Percentiles rank a stretch among this genome's conserved stretches.
These are phyloP conservation scores for Patella ulyssiponensis DNA, from an alignment of 2,888 invertebrate species.

Conservation along the genomic window DNA sequence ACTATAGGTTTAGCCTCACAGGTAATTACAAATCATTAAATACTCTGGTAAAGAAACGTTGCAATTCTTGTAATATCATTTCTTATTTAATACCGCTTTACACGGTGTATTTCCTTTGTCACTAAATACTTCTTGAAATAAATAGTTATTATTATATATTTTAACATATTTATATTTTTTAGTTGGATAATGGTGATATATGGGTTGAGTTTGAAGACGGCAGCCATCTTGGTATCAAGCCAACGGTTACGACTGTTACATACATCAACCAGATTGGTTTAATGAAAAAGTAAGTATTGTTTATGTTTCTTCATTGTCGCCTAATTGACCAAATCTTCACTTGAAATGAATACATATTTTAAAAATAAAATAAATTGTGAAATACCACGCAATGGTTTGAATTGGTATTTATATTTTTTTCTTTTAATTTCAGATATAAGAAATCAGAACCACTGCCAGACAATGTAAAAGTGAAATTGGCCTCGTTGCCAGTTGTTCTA, in stretches of 20 bases:
- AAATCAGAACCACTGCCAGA: not conserved
- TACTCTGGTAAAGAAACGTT: too few species aligned
- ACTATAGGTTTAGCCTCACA: not conserved
- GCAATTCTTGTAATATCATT: too few species aligned
- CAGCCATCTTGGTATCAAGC: not conserved
- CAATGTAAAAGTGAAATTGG: not conserved
- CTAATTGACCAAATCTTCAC: too few species aligned
- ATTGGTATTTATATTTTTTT: not conserved
- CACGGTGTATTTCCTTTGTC: too few species aligned
- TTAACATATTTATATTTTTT: too few species aligned
- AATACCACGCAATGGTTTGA: too few species aligned
- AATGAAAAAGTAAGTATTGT: not conserved
- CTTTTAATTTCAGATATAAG: not conserved
- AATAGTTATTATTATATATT: too few species aligned
- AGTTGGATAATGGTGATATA: not conserved
- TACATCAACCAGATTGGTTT: not conserved
- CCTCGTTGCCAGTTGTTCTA: not conserved
- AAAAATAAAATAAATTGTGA: too few species aligned
- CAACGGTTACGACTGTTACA: not conserved
- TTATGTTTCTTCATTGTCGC: not conserved
- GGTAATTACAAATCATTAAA: too few species aligned
- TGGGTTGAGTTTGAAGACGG: constrained; percentile 9
- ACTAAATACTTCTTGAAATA: too few species aligned
- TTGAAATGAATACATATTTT: too few species aligned
- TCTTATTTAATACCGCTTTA: too few species aligned